Evolutionary conservation across 2,888 invertebrate species (phyloP), one percentile per base, ranked within the genome.

Genomic region (Lasiommata megera): DNA sequence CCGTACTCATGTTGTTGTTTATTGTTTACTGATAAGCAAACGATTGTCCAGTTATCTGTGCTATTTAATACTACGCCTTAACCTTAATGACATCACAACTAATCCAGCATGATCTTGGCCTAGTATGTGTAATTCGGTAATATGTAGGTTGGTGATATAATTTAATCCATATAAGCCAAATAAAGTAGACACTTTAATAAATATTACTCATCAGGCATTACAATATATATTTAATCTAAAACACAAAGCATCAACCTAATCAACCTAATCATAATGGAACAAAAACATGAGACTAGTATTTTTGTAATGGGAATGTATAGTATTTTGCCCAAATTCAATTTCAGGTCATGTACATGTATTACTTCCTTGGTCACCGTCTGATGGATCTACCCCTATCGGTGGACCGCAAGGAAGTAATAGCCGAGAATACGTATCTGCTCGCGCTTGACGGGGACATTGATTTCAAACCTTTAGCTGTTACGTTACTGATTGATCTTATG

Each of bases 321-420:
- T 23, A 23, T 8, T n/a, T 6, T 18, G n/a, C n/a, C n/a, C 18
- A 44, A 11, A 34, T 17, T 12, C n/a, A 11, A 9, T 67, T 71
- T 6, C 60, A 93, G 93, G 95, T 95, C 8, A 97, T 97, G 97
- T 97, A 97, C 83, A 97, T 97, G 97, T 97, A 97, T 83, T 97
- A 97, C 74, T 91, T 97, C 66, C 91, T 97, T 36, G 97, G 97
- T 0, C 94, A 95, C 76, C 94, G 94, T 59, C 92, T 96, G 48
- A 95, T 95, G 94, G 94, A 94, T 68, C 77, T 93, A 67, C 92
- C 92, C 0, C 88, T 93, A 23, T 84, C 92, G 3, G 88, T 90
- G 11, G 92, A 92, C 54, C 87, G 92, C 55, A 94, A 94, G 73
- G 93, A 93, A 61, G 86, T 92, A 3, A 93, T 95, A 50, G 95